Conservation (phyloP, 2,797 vertebrate genomes). For the Rhinatrema bivittatum region DNA sequence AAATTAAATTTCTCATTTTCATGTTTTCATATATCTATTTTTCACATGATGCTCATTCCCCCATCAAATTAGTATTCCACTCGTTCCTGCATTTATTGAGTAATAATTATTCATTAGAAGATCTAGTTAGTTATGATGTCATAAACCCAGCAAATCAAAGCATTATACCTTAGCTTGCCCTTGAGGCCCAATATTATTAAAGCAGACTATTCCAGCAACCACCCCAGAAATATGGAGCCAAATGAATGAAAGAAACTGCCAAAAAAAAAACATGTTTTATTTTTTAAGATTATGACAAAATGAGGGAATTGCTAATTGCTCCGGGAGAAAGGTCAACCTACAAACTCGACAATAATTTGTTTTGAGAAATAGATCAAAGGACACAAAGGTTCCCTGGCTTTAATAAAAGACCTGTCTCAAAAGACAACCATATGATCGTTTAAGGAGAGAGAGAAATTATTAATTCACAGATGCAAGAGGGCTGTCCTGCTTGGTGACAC, state of each 20-base stretch:
- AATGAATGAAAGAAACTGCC: no score
- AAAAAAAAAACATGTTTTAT: no score
- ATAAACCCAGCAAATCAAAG: conserved; percentile 64
- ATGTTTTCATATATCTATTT: conserved; percentile 41
- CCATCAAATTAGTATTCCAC: conserved; percentile 46
- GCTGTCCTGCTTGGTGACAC: conserved; percentile 4
- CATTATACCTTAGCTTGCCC: conserved; percentile 48
- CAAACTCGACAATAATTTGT: conserved; percentile 3
- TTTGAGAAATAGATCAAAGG: conserved; percentile 11
- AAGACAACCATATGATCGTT: neutral
- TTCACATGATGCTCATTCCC: conserved; percentile 20
- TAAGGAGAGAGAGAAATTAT: conserved; percentile 10
- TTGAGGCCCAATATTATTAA: conserved; percentile 31
- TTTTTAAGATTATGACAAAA: conserved; percentile 42
- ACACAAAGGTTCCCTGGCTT: neutral
- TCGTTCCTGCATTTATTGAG: conserved; percentile 45
- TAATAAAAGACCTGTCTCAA: neutral
- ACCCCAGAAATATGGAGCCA: no score
- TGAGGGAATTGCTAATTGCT: conserved; percentile 35
- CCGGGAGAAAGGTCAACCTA: conserved; percentile 25
- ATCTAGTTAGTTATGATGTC: conserved; percentile 55
- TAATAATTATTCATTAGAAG: conserved; percentile 69
- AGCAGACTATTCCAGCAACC: conserved; percentile 4
- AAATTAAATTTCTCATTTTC: conserved; percentile 46
- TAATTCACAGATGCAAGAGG: neutral